These are phyloP conservation scores for Pantala flavescens DNA, from an alignment of 1,140 invertebrate species.

Conservation along the genomic window DNA sequence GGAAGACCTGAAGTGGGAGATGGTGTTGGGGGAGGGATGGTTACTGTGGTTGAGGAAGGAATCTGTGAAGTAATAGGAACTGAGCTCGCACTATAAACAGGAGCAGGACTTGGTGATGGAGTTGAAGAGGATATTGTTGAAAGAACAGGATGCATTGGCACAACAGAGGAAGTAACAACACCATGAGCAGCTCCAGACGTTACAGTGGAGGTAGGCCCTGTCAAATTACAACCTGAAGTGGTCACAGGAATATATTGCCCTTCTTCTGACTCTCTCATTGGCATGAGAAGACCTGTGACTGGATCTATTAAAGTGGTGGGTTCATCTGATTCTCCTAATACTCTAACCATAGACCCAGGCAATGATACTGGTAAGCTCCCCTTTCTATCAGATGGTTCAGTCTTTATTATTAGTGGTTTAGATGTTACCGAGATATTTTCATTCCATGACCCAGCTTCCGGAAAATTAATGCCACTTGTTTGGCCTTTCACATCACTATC, in stretches of 20 bases:
- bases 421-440: background rate
- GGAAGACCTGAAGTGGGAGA: constrained; percentile 14
- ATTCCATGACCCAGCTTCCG: background rate
- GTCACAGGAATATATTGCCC: constrained; percentile 55
- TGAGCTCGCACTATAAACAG: background rate
- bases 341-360: background rate
- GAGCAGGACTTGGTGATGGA: background rate
- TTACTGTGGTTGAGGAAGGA: constrained; percentile 16
- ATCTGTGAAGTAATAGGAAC: background rate
- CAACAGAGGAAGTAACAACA: background rate
- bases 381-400: background rate
- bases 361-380: background rate
- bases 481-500: background rate
- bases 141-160: background rate
- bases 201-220: background rate
- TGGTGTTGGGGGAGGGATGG: constrained; percentile 14
- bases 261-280: constrained; percentile 59
- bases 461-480: background rate
- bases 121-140: background rate
- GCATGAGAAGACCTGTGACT: constrained; percentile 60
- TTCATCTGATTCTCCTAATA: constrained; percentile 28
- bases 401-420: background rate
- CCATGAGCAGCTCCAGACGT: background rate
- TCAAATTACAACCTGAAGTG: constrained; percentile 18
- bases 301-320: constrained; percentile 59